phyloP scores from a whole-genome alignment of 2,888 invertebrate genomes.

The Chydorus sphaericus region DNA sequence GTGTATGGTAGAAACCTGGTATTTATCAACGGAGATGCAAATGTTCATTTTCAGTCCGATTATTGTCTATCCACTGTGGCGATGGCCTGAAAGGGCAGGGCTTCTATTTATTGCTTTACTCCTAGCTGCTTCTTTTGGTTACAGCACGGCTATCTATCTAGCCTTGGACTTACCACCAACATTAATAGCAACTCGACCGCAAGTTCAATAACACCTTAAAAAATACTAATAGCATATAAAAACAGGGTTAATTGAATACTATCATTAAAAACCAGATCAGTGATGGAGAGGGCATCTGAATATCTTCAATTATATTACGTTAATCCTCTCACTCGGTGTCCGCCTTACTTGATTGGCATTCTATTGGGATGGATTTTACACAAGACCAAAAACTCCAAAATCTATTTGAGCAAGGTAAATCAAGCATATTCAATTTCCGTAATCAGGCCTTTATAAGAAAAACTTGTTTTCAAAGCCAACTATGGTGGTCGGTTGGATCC shows the following conservation, averaged over 20 bases:
- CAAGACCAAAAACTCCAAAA: too few relatives aligned
- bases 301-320: not conserved
- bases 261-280: not conserved
- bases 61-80: slow-evolving; percentile 18
- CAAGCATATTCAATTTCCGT: too few relatives aligned
- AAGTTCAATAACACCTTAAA: not conserved
- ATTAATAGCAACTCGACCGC: slow-evolving; percentile 11
- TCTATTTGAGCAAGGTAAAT: too few relatives aligned
- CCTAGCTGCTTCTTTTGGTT: slow-evolving; percentile 5
- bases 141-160: slow-evolving; percentile 6
- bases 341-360: not conserved
- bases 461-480: not conserved
- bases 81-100: slow-evolving; percentile 17
- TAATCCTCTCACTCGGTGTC: not conserved
- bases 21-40: slow-evolving; percentile 33
- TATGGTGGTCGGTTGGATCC: not conserved
- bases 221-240: not conserved
- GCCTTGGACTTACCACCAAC: slow-evolving; percentile 10
- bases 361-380: not conserved
- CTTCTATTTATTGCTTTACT: slow-evolving; percentile 5
- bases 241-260: not conserved
- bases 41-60: slow-evolving; percentile 18
- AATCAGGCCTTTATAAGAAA: too few relatives aligned
- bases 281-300: not conserved
- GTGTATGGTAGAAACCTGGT: slow-evolving; percentile 63